Base-by-base conservation (phyloP, 2,797 vertebrate species). In the Mycteria americana region DNA sequence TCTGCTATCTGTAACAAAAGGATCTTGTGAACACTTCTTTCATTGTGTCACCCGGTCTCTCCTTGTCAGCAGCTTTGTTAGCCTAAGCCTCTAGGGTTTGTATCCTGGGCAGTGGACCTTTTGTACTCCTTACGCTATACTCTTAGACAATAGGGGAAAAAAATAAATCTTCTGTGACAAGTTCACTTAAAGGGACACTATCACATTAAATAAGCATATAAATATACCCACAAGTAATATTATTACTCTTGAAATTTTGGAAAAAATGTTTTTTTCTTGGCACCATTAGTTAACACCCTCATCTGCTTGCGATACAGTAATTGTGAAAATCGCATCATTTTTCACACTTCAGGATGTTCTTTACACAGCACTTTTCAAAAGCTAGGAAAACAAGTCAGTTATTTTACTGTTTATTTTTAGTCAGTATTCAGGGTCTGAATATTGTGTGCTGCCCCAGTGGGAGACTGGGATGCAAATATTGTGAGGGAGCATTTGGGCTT, bases 131-230 rank as follows among this genome's bases (percentile, higher is more conserved):
- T 60, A 28, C 0, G 4, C 75, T 88, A 2, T 9, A 67, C 70
- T 64, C 67, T 30, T 7, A 77, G 62, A 95, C 94, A 95, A 81
- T 59, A 28, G 76, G 59, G 54, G 53, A 6, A 10, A 16, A 50
- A 85, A 92, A 89, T 64, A 94, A 95, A 93, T 95, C 68, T 84
- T 54, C 68, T 88, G 23, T 91, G 94, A 87, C 93, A 92, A 88
- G 76, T 89, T 95, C 78, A 83, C 81, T 89, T 96, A 92, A 96
- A 96, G 82, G 82, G 91, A 74, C n/a, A 41, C 83, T n/a, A 50
- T 78, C 79, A 48, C 76, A 35, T 83, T 75, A 85, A 89, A 78
- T 70, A 72, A 80, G 33, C 35, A 15, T 9, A 23, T 6, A 90
- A 67, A 74, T 68, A 43, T 4, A 75, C 31, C 56, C 78, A 68